These are phyloP conservation scores for Telenomus remus DNA, from an alignment of 1,140 invertebrate genomes.

Conservation along the genomic window DNA sequence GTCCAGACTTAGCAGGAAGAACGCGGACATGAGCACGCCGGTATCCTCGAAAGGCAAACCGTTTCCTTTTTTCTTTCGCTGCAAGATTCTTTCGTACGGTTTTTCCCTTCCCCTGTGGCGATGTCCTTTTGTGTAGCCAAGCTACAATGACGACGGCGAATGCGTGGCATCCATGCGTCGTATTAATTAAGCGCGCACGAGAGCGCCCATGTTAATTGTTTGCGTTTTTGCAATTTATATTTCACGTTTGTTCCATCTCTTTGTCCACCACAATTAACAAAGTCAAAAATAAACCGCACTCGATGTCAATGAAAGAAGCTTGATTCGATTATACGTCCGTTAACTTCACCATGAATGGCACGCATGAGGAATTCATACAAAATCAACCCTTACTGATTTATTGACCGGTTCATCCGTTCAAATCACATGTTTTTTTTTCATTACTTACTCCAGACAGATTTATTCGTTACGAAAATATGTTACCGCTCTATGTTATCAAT, in stretches of 20 bases:
- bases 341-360: no score
- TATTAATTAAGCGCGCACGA: conserved; percentile 31
- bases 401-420: no score
- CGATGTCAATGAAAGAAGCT: background rate
- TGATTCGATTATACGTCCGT: no score
- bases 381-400: no score
- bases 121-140: conserved; percentile 27
- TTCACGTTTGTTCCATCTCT: background rate
- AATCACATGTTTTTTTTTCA: no score
- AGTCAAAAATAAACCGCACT: background rate
- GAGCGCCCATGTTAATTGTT: conserved; percentile 28
- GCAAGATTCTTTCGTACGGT: conserved; percentile 14
- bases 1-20: conserved; percentile 52
- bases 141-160: conserved; percentile 19
- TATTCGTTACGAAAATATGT: no score
- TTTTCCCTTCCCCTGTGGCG: conserved; percentile 11
- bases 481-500: no score
- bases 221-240: conserved; percentile 21
- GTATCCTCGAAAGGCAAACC: conserved; percentile 44
- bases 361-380: no score
- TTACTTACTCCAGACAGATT: no score
- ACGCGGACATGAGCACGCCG: conserved; percentile 42
- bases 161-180: conserved; percentile 8
- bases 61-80: conserved; percentile 32
- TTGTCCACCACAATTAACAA: background rate